Evolutionary conservation across 2,113 vertebrate genomes (phyloP).

Genomic region (Rhabdomys dilectus): DNA sequence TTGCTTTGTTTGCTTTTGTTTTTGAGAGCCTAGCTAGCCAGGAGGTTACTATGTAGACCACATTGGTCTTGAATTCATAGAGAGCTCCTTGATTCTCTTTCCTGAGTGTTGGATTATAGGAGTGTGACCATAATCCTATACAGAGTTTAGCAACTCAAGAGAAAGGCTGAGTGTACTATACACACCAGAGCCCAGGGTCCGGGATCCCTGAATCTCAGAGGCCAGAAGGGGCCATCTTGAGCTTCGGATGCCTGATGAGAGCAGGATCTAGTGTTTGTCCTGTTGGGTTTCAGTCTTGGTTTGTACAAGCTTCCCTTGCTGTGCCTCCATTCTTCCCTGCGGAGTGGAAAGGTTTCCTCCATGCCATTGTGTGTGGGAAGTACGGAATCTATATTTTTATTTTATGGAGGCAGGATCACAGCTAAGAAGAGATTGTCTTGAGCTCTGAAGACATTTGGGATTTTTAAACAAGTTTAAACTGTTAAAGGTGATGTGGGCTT

Average conservation of each 20-base stretch:
- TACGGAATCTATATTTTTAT: neutral
- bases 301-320: too few species aligned
- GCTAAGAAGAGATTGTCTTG: too few species aligned
- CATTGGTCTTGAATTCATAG: neutral
- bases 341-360: neutral
- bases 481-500: neutral
- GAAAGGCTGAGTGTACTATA: too few species aligned
- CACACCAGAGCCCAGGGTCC: neutral
- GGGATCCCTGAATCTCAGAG: neutral
- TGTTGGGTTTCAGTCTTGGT: neutral
- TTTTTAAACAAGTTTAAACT: neutral
- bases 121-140: neutral
- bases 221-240: neutral
- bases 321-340: neutral
- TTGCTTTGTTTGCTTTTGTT: neutral
- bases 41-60: neutral
- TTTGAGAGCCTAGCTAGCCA: neutral
- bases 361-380: neutral
- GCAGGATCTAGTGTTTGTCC: neutral
- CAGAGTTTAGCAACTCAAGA: neutral
- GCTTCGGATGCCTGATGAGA: too few species aligned
- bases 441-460: neutral
- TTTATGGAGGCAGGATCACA: neutral
- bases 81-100: neutral
- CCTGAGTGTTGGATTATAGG: neutral